Evolutionary conservation across 2,888 invertebrate genomes (phyloP), one percentile per base, ranked within the genome.

Genomic region (Machimus atricapillus): DNA sequence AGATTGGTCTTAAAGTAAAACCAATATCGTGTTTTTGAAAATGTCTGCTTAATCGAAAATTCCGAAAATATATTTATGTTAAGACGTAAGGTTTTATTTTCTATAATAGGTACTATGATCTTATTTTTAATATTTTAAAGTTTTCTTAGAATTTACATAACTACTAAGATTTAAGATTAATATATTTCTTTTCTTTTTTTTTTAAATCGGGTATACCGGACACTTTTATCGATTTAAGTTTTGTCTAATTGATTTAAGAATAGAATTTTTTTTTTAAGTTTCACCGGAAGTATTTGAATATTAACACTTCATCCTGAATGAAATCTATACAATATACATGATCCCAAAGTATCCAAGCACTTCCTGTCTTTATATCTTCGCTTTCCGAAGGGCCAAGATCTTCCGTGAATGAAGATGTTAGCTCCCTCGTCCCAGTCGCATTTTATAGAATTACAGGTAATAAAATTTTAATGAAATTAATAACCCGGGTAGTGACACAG

Each of bases 381-480:
- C 12, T 66, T 66, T 66, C 52, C 52, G 19, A 58, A 58, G 9
- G 58, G 58, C 19, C 58, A 23, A 58, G 19, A 58, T 19, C 19
- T 58, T 58, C 66, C 66, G 66, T 66, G 23, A 66, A 66, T 66
- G 23, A 19, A 66, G 66, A 66, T 3, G 66, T 66, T 66, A 66
- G 27, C 27, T 66, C 14, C 23, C 66, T 66, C 66, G 27, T 66
- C 66, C 1, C 66, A 66, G 23, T 23, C 27, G 66, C 66, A 19
- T 66, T 66, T 66, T 66, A 66, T 78, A 43, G 78, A 78, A 78
- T 78, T 78, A 78, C 78, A 16, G 43, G 37, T 43, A n/a, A 37
- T 78, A 78, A 78, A 78, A 78, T 78, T 34, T 78, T 78, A 40
- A 78, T 78, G 78, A 78, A 78, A 78, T 78, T 78, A 78, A 78